Evolutionary conservation across 2,888 invertebrate species (phyloP), one percentile per base, ranked within the genome.

Genomic region (Palloptera scutellata): DNA sequence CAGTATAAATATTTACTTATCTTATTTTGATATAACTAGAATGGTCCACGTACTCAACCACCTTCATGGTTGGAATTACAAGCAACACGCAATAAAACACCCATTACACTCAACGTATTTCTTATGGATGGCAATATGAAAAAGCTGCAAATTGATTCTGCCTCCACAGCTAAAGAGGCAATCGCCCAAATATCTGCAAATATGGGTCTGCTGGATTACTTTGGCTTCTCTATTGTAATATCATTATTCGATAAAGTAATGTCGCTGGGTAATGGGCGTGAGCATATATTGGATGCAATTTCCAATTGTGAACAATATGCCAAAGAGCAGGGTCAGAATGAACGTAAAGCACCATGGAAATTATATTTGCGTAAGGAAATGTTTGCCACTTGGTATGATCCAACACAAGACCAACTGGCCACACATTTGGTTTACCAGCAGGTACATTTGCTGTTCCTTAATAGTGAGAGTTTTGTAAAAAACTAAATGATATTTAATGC

Each of bases 231-330:
- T 0, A 85, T 98, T 61, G 96, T 95, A 79, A 92, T 97, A 73
- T 93, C 95, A 1, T 86, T 97, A 13, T 94, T 91, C 79, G 96
- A 97, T 79, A 97, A 96, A 58, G 92, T 95, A 1, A 89, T 95
- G 75, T 96, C 96, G 0, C 84, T 97, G 67, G 96, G 96, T 45
- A 92, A 92, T 82, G 96, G 94, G 70, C 90, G 89, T 17, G 96
- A 97, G 83, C 96, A 97, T 81, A 92, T 98, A 0, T 92, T 97
- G 92, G 97, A 98, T 85, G 97, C 97, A 0, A 93, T 98, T 77
- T 95, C 95, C 0, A 96, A 96, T 83, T 97, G 97, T 83, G 97
- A 98, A 83, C 97, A 97, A 82, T 96, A 94, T 83, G 93, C 95
- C 40, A 95, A 93, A 84, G 96, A 96, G 83, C 92, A 94, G 81